These are phyloP conservation scores for Pycnonotus jocosus DNA, from an alignment of 2,113 vertebrate genomes.

Conservation along the genomic window DNA sequence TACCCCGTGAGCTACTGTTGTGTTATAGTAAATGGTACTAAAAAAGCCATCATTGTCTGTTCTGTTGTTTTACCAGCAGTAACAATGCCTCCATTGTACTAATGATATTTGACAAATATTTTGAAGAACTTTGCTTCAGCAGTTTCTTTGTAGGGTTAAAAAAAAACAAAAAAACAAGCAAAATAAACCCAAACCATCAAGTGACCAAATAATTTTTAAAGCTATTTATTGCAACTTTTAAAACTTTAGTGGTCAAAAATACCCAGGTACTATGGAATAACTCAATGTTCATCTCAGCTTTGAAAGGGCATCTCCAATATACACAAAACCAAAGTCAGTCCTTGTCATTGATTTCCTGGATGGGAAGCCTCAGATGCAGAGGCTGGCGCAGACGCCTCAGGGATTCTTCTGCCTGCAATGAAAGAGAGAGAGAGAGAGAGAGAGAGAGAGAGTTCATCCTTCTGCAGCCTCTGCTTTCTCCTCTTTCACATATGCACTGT, in stretches of 20 bases:
- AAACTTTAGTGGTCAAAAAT: slow-evolving; percentile 26
- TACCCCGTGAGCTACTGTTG: background rate
- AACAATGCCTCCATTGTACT: background rate
- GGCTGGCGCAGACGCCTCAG: slow-evolving; percentile 77
- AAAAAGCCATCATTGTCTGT: background rate
- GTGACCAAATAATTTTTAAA: background rate
- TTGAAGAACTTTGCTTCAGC: background rate
- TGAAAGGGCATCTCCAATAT: background rate
- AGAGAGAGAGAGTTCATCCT: background rate
- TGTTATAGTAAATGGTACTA: background rate
- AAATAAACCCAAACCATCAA: background rate
- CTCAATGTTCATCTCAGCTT: background rate
- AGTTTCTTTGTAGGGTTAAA: background rate
- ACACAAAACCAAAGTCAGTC: slow-evolving; percentile 47
- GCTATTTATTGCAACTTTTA: slow-evolving; percentile 25
- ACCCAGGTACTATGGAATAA: background rate
- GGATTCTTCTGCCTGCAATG: slow-evolving; percentile 79
- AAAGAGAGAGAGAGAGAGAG: background rate
- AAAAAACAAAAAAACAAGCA: background rate
- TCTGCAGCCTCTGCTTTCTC: background rate
- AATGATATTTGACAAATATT: background rate
- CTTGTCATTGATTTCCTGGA: slow-evolving; percentile 75
- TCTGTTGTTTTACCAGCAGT: background rate
- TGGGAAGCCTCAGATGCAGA: slow-evolving; percentile 73
- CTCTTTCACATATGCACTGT: background rate